Evolutionary conservation across 2,113 vertebrate genomes (phyloP), one percentile per base, ranked within the genome.

Genomic region (Hippolais icterina): DNA sequence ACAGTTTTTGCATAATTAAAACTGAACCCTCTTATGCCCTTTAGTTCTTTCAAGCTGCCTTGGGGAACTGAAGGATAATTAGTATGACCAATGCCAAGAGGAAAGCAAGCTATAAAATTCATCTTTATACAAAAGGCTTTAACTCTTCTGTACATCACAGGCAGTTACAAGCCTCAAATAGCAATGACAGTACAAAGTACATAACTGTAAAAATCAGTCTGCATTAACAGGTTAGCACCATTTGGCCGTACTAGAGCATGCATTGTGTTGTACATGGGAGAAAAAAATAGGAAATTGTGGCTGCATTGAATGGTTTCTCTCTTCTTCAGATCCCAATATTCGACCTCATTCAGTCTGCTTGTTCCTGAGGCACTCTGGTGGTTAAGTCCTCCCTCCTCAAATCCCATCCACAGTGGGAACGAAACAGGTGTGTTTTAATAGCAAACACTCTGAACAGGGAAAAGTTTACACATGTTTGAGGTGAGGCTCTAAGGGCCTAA

Each of bases 401-500:
- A 54, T 42, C 27, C 42, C 7, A 81, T 5, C 15, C 10, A 18
- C 25, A 19, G 17, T 18, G 10, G 28, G 49, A 78, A 71, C 10
- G 8, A 71, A 39, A 56, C 0, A 2, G 17, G 35, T 0, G 1
- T 1, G 3, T 13, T 39, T n/a, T 47, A 65, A 78, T 0, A 31
- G 39, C 18, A 71, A 85, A 25, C 8, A 29, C 17, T 37, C 19
- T 33, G 24, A 86, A 54, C 3, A 74, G 18, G 15, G 21, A 72
- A 64, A 78, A 49, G 11, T 22, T 56, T 54, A 22, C 8, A 19
- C 1, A 1, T 28, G 27, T 42, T 44, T 76, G 44, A 85, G 19
- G 25, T 39, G 25, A 71, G 25, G 31, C 2, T 44, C 10, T 12
- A 42, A 9, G 8, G 16, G 50, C 11, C 18, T 47, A 29, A 64